Evolutionary conservation across 2,113 vertebrate species (phyloP), one percentile per base, ranked within the genome.

Genomic region (Chionis minor): DNA sequence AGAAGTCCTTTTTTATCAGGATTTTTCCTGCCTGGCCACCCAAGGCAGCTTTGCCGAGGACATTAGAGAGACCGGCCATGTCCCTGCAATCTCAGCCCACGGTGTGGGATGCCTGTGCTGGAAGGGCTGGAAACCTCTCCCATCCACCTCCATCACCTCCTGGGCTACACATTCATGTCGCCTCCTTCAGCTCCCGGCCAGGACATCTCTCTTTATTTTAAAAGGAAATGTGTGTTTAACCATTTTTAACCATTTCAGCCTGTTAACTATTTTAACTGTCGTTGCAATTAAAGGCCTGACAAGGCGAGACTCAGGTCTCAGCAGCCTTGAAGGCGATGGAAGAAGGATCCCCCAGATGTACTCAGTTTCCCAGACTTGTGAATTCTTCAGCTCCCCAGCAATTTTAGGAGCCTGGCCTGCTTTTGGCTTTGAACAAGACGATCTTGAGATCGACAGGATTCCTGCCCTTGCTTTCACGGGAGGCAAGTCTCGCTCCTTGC

Each of bases 401-500:
- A 10, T 63, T 78, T 81, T 27, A 58, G 58, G 49, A 72, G 30
- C 7, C 35, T 44, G 44, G 8, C 2, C 3, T n/a, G 33, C 66
- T 72, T 85, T 65, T 35, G 88, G 44, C 55, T 90, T 77, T 58
- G 74, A 73, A 32, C 3, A 51, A 54, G 49, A 22, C 2, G 2
- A 54, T 62, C 62, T 63, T n/a, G 14, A 1, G 24, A 82, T 12
- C 24, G 16, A 7, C 17, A 78, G 32, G 47, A 71, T 47, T 49
- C 35, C 63, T 35, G 30, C 11, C 30, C 54, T 35, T 0, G 0
- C 42, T 66, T n/a, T 71, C 47, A 11, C 0, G 0, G 47, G 45
- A 75, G 42, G 20, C 54, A 56, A 54, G 51, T 66, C 38, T 49
- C 35, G 44, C 49, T 24, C 6, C 3, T 51, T 10, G 23, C 12